A percentile compares a stretch with the other conserved stretches of the same genome.
Evolutionary conservation across 2,888 invertebrate species (phyloP).

Genomic region (Odontothrips loti): DNA sequence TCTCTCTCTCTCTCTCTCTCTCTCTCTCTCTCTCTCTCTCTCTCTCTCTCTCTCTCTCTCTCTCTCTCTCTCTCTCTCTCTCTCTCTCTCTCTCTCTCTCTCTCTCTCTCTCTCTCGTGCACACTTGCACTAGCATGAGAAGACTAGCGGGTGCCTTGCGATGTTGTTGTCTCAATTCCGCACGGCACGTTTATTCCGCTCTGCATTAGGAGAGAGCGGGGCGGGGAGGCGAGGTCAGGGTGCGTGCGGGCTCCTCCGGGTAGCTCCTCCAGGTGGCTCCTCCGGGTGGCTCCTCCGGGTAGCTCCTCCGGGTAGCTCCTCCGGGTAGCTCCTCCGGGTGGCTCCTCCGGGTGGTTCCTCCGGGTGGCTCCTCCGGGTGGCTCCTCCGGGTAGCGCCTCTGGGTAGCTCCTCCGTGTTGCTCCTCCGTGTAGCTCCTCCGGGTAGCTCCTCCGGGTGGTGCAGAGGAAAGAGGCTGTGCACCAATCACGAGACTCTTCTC

Average conservation of each 20-base stretch:
- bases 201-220: not conserved
- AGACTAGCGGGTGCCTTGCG: not conserved
- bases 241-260: not conserved
- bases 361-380: too few relatives aligned
- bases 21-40: not conserved
- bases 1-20: not conserved
- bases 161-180: slow-evolving; percentile 4
- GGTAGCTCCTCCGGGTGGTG: too few relatives aligned
- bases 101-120: not conserved
- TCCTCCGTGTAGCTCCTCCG: too few relatives aligned
- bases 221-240: too few relatives aligned
- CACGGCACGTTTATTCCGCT: slow-evolving; percentile 9
- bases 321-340: too few relatives aligned
- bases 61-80: not conserved
- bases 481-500: too few relatives aligned
- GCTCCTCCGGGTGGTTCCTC: too few relatives aligned
- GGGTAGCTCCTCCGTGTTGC: too few relatives aligned
- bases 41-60: not conserved
- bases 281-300: too few relatives aligned
- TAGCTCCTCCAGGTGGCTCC: not conserved
- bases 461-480: too few relatives aligned
- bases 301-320: too few relatives aligned
- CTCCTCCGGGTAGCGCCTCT: too few relatives aligned
- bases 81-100: not conserved
- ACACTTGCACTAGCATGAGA: not conserved